phyloP scores from a whole-genome alignment of 2,888 invertebrate genomes.

The Conchocele bisecta region DNA sequence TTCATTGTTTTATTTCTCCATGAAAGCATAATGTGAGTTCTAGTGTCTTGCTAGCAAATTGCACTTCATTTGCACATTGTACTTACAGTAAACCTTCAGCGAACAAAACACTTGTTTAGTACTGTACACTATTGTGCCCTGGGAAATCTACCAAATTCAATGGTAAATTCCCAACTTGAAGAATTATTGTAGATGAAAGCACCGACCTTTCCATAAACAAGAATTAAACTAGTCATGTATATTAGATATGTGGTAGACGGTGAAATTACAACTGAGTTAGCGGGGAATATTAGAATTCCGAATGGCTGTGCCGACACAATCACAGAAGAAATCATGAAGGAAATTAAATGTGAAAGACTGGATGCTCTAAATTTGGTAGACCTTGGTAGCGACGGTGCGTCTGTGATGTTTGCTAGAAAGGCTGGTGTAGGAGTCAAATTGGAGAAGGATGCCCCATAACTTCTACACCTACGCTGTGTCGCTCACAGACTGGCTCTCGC shows the following conservation, averaged over 20 bases:
- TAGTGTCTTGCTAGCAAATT: too few relatives aligned
- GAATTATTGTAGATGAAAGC: conserved; percentile 10
- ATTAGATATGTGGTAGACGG: not conserved
- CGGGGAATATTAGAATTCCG: conserved; percentile 3
- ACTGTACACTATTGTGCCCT: too few relatives aligned
- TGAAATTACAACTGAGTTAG: not conserved
- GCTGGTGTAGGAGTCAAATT: conserved; percentile 10
- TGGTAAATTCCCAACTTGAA: too few relatives aligned
- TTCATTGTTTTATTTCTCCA: too few relatives aligned
- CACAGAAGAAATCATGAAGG: not conserved
- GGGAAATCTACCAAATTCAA: too few relatives aligned
- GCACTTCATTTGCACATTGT: too few relatives aligned
- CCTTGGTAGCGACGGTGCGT: conserved; percentile 23
- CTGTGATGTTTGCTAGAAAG: conserved; percentile 8
- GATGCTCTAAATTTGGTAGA: conserved; percentile 12
- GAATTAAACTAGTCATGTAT: conserved; percentile 6
- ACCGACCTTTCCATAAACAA: conserved; percentile 5
- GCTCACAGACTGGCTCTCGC: conserved; percentile 22
- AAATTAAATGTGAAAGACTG: not conserved
- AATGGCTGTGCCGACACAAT: conserved; percentile 5
- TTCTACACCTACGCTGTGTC: conserved; percentile 21
- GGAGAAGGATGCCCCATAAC: conserved; percentile 7
- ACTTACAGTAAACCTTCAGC: too few relatives aligned
- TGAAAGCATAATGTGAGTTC: too few relatives aligned
- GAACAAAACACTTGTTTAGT: too few relatives aligned